Conservation (phyloP, 2,888 invertebrate species). For the Poecilobothrus nobilitatus region DNA sequence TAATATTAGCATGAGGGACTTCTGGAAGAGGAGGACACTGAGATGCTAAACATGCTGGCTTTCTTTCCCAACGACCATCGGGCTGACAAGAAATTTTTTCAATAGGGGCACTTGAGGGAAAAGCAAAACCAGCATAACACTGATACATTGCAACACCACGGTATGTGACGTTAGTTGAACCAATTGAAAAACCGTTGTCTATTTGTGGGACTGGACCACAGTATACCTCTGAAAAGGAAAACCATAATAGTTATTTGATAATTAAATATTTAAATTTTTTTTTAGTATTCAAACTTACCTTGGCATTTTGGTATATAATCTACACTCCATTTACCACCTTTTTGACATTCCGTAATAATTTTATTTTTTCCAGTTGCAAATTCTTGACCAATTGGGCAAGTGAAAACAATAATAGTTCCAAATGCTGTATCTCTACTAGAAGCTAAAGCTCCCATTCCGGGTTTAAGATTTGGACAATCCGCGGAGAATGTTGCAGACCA, state of each 20-base stretch:
- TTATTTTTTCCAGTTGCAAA: conserved; percentile 82
- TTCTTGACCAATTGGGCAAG: conserved; percentile 89
- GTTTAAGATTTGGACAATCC: conserved; percentile 77
- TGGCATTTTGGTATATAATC: conserved; percentile 89
- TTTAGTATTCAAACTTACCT: conserved; percentile 49
- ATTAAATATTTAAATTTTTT: not conserved
- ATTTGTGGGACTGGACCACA: conserved; percentile 98
- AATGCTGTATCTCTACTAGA: conserved; percentile 88
- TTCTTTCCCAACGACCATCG: conserved; percentile 86
- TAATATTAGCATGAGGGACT: conserved; percentile 78
- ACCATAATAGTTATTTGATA: conserved; percentile 2
- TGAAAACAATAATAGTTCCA: conserved; percentile 79
- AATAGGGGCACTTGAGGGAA: conserved; percentile 76
- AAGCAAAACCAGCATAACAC: conserved; percentile 93
- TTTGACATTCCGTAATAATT: conserved; percentile 76
- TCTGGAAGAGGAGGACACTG: conserved; percentile 82
- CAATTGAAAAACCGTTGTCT: conserved; percentile 93
- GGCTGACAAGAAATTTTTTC: conserved; percentile 83
- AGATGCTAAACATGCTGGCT: conserved; percentile 85
- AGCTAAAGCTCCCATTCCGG: conserved; percentile 80
- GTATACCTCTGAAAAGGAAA: conserved; percentile 61
- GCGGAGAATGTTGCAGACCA: conserved; percentile 90
- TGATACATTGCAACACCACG: conserved; percentile 89
- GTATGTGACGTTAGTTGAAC: conserved; percentile 91
- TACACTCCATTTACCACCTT: conserved; percentile 86